Evolutionary conservation across 2,888 invertebrate genomes (phyloP), one percentile per base, ranked within the genome.

Genomic region (Parnassius orleans): DNA sequence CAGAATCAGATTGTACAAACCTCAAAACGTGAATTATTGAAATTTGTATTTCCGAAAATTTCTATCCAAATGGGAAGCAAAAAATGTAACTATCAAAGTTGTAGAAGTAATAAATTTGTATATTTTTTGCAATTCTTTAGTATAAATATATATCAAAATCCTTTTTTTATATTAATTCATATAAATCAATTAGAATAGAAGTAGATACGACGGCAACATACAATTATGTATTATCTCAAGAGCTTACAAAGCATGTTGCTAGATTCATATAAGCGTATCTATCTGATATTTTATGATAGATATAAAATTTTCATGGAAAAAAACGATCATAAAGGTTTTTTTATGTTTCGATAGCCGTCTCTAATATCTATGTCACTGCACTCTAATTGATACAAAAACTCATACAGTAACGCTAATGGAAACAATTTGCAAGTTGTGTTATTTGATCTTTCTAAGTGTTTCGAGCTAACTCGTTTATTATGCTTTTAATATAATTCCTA

Each of bases 141-240:
- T 33, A 33, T 33, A 33, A 33, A 33, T 33, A 33, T 33, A 5
- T 33, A 33, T 33, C 33, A 33, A 33, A 33, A 33, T 33, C 7
- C 33, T 33, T 33, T 33, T 33, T 33, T 33, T 5, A 33, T 33
- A 33, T 33, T 33, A 1, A 33, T 33, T 7, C 3, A 33, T 33
- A 33, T 33, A 33, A 33, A 33, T 33, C 5, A 33, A 33, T 33
- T 33, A 33, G 5, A 33, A 33, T 7, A 7, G 33, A 47, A 44
- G n/a, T 55, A 19, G 24, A 47, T n/a, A n/a, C 33, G 56, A 47
- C 14, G n/a, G 51, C 51, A 48, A 48, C 24, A 50, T 42, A 54
- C 58, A 63, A 63, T 63, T 50, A 58, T 41, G 54, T 48, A 33
- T 63, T 63, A 63, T 63, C 62, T 63, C 53, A 33, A 54, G 62